phyloP scores from a whole-genome alignment of 2,113 vertebrate species.

The Gallinago media region DNA sequence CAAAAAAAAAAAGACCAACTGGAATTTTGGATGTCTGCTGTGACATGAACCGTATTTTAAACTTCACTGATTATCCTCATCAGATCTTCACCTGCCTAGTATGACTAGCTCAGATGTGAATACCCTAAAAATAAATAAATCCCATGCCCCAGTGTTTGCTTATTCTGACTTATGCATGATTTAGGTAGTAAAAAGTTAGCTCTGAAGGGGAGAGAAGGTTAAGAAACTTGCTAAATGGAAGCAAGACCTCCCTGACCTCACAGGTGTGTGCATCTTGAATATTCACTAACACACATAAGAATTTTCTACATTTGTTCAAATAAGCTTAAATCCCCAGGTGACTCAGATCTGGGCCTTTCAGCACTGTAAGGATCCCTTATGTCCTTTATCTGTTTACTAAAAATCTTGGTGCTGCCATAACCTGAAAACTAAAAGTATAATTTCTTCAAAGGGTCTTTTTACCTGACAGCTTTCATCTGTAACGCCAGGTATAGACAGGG shows the following conservation, averaged over 20 bases:
- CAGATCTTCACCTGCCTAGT: neutral
- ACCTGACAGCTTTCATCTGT: neutral
- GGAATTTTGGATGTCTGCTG: neutral
- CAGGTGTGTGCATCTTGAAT: neutral
- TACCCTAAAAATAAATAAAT: neutral
- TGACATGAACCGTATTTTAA: neutral
- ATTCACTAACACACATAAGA: neutral
- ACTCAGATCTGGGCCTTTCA: neutral
- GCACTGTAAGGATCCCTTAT: neutral
- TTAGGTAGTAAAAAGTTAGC: neutral
- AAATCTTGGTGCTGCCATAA: neutral
- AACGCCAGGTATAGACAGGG: neutral
- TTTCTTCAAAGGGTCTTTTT: neutral
- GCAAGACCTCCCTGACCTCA: neutral
- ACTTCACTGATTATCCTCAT: neutral
- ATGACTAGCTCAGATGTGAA: neutral
- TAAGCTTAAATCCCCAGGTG: neutral
- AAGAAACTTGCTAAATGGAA: neutral
- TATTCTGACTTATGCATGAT: neutral
- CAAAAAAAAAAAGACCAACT: neutral
- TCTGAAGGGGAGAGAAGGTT: too few species aligned
- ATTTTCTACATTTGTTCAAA: neutral
- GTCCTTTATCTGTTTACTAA: neutral
- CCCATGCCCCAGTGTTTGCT: neutral
- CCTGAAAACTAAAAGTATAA: neutral